Evolutionary conservation across 2,888 invertebrate genomes (phyloP), one percentile per base, ranked within the genome.

Genomic region (Cryptocheilus praepositus): DNA sequence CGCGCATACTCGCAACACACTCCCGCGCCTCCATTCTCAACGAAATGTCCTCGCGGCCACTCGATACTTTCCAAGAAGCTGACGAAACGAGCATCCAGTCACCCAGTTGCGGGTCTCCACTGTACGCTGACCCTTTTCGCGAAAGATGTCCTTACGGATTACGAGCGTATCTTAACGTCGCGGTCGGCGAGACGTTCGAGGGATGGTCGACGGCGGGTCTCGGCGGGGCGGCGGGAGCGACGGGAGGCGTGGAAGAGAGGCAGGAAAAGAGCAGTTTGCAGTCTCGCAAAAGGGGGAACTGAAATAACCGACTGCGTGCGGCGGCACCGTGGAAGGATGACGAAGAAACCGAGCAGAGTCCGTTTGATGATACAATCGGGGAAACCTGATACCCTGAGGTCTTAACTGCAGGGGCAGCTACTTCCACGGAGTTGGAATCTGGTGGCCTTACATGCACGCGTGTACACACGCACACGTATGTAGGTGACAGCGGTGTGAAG

Each of bases 361-460:
- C 67, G 78, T 84, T 81, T 83, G 81, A 83, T 76, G 85, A 85
- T 85, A 85, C 79, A 84, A 85, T 85, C 85, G 81, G 75, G 77
- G 84, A 85, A 85, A 83, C 81, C 76, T 83, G 82, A 84, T 84
- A 84, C 79, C 73, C 74, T 77, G 80, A 83, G 81, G 83, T 84
- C 83, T 85, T 84, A 85, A 85, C 85, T 84, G 82, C 81, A 76
- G 76, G 73, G 81, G 76, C 79, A 77, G 81, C 83, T 82, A 78
- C 81, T 84, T 84, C 81, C 81, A 79, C 73, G 81, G 76, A 81
- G 76, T 70, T 77, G 82, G 79, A 79, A 82, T 82, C 81, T 76
- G 70, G 76, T 70, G 67, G 61, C 36, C 53, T 61, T 13, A 44
- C 61, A 43, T 19, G 18, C 15, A 1, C 15, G 25, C 22, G 53